These are phyloP conservation scores for Scolopax rusticola DNA, from an alignment of 2,797 vertebrate genomes.

Conservation along the genomic window DNA sequence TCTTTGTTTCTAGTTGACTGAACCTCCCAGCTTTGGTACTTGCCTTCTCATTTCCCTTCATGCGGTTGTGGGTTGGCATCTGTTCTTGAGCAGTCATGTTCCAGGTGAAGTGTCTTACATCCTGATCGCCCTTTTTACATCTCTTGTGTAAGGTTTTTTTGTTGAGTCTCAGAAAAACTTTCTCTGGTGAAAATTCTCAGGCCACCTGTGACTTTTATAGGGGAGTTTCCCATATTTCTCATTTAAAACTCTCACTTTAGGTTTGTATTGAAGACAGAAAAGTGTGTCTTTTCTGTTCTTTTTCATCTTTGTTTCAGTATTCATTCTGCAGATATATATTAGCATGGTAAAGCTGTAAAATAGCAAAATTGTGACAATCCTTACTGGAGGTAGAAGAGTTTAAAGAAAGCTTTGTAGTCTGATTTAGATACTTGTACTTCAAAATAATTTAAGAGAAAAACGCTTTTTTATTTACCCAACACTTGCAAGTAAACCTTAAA, in stretches of 20 bases:
- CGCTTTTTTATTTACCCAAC: neutral
- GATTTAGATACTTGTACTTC: neutral
- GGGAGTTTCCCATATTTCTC: neutral
- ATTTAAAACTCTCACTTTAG: neutral
- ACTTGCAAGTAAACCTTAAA: neutral
- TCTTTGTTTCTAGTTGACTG: neutral
- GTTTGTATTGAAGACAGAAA: neutral
- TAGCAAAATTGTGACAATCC: neutral
- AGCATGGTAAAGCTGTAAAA: neutral
- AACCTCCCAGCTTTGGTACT: neutral
- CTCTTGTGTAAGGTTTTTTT: neutral
- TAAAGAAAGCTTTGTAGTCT: neutral
- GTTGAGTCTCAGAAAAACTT: neutral
- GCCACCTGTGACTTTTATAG: neutral
- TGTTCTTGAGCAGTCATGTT: neutral
- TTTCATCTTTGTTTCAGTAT: neutral
- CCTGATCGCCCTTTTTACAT: rapidly evolving
- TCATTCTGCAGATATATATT: neutral
- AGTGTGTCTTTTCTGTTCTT: neutral
- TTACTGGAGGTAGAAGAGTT: neutral
- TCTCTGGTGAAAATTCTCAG: neutral
- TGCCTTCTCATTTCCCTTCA: neutral
- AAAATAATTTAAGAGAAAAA: neutral
- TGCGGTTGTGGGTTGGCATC: rapidly evolving
- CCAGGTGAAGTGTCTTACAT: neutral